phyloP scores from a whole-genome alignment of 1,140 invertebrate species.

The Pogonomyrmex barbatus region DNA sequence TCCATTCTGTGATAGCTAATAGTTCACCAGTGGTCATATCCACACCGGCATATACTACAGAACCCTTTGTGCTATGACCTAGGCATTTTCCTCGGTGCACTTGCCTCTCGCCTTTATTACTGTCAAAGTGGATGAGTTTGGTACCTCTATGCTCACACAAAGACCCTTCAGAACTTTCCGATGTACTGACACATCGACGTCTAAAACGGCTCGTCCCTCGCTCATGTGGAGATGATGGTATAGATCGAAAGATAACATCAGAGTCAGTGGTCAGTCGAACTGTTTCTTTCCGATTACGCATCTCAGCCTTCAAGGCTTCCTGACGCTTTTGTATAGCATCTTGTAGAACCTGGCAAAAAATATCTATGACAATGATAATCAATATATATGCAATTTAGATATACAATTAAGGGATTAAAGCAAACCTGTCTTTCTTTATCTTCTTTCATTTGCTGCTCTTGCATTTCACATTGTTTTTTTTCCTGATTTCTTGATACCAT shows the following conservation, averaged over 20 bases:
- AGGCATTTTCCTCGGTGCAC: slow-evolving; percentile 87
- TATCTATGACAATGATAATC: slow-evolving; percentile 37
- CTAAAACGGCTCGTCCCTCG: slow-evolving; percentile 76
- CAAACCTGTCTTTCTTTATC: slow-evolving; percentile 87
- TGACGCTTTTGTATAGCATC: slow-evolving; percentile 90
- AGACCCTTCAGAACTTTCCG: slow-evolving; percentile 83
- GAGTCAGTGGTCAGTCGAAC: slow-evolving; percentile 74
- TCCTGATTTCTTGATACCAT: slow-evolving; percentile 90
- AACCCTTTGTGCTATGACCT: slow-evolving; percentile 89
- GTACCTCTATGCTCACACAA: slow-evolving; percentile 86
- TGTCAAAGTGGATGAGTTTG: slow-evolving; percentile 86
- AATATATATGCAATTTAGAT: neutral
- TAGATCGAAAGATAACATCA: slow-evolving; percentile 76
- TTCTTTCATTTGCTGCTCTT: slow-evolving; percentile 88
- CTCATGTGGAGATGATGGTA: slow-evolving; percentile 82
- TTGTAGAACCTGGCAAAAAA: slow-evolving; percentile 86
- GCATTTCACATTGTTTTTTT: slow-evolving; percentile 87
- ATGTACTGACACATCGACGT: slow-evolving; percentile 79
- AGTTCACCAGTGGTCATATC: slow-evolving; percentile 89
- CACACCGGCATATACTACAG: slow-evolving; percentile 90
- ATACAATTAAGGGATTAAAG: neutral
- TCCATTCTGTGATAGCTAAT: slow-evolving; percentile 91
- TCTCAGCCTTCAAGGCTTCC: slow-evolving; percentile 89
- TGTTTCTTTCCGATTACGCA: slow-evolving; percentile 82
- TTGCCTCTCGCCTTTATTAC: slow-evolving; percentile 86